Conservation (phyloP, 2,888 invertebrate species). For the Chloromyia formosa region DNA sequence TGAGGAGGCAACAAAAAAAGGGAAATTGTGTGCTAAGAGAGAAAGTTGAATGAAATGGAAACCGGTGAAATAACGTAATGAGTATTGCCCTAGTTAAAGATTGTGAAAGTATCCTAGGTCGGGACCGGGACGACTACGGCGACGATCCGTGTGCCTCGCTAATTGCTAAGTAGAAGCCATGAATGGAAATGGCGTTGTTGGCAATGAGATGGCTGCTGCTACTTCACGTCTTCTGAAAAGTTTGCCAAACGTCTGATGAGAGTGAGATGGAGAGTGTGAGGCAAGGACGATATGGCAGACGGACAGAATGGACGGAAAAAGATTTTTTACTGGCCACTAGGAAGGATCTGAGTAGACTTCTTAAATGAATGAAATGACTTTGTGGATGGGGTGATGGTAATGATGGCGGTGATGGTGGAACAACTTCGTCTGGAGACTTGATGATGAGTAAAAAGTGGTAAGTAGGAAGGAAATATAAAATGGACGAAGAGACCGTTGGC, state of each 20-base stretch:
- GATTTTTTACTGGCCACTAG: constrained; percentile 29
- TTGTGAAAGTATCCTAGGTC: constrained; percentile 47
- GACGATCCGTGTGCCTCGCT: constrained; percentile 44
- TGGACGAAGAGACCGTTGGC: constrained; percentile 48
- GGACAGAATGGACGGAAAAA: background rate
- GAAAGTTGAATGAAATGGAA: constrained; percentile 50
- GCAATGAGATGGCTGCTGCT: constrained; percentile 1
- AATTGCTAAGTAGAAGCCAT: constrained; percentile 49
- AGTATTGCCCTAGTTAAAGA: constrained; percentile 35
- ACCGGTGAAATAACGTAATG: constrained; percentile 45
- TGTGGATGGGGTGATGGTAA: constrained; percentile 28
- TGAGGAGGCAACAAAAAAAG: constrained; percentile 37
- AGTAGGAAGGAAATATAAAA: constrained; percentile 43
- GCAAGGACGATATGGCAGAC: background rate
- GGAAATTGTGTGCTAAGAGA: constrained; percentile 20
- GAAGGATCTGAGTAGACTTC: constrained; percentile 25
- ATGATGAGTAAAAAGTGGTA: constrained; percentile 44
- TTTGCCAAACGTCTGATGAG: constrained; percentile 28
- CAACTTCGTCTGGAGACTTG: constrained; percentile 30
- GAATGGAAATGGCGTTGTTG: constrained; percentile 17
- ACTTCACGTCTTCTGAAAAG: constrained; percentile 10
- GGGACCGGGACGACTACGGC: constrained; percentile 27
- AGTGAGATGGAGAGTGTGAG: too few relatives aligned
- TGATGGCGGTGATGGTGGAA: constrained; percentile 14
- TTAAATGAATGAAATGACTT: constrained; percentile 42